Evolutionary conservation across 2,113 vertebrate species (phyloP).

Genomic region (Atherinomorus stipes): DNA sequence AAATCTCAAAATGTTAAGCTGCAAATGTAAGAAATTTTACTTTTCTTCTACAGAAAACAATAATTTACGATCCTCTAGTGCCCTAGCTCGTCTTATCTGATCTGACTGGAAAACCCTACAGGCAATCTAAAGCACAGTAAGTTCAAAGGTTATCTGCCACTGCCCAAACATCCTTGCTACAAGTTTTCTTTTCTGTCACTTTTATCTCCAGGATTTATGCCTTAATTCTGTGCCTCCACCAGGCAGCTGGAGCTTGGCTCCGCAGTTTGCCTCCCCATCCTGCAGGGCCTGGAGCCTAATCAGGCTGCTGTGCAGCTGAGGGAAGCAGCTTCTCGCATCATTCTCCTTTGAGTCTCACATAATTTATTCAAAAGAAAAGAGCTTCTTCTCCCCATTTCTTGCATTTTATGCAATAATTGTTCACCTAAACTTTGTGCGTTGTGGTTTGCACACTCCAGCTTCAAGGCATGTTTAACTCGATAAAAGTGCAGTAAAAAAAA

Average conservation of each 20-base stretch:
- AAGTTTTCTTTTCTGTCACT: conserved; percentile 24
- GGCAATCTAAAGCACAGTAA: no score
- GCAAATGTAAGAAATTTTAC: not conserved
- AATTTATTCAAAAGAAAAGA: not conserved
- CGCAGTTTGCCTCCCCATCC: conserved; percentile 31
- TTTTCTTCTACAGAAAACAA: no score
- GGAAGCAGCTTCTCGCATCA: not conserved
- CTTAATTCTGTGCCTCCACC: conserved; percentile 14
- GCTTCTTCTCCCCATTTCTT: not conserved
- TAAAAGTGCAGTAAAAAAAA: not conserved
- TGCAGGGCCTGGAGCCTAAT: conserved; percentile 35
- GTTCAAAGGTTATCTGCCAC: conserved; percentile 47
- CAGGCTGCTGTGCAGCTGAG: not conserved
- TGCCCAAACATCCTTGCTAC: not conserved
- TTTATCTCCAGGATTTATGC: conserved; percentile 40
- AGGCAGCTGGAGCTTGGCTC: conserved; percentile 34
- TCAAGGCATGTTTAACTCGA: not conserved
- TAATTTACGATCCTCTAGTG: not conserved
- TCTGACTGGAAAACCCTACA: not conserved
- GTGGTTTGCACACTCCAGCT: not conserved
- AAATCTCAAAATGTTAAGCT: no score
- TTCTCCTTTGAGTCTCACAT: not conserved
- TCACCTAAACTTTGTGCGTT: not conserved
- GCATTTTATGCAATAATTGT: not conserved
- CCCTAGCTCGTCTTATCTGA: conserved; percentile 11